Evolutionary conservation across 2,797 vertebrate genomes (phyloP).

Genomic region (Chiroxiphia lanceolata): DNA sequence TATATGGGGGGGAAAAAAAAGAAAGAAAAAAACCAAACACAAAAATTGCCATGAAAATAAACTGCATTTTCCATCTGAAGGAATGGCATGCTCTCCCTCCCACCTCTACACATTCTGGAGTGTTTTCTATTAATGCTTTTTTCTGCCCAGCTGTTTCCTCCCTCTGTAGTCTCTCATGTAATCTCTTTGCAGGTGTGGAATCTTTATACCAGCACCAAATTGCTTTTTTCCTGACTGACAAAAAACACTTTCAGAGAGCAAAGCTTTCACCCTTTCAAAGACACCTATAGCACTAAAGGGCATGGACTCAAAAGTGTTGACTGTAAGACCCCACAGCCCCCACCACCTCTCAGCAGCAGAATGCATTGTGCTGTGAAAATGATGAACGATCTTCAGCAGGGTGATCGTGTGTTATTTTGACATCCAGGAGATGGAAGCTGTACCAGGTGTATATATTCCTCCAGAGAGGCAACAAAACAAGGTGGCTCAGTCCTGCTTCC

Average conservation of each 20-base stretch:
- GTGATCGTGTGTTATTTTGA: conserved; percentile 23
- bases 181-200: conserved; percentile 11
- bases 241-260: background rate
- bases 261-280: conserved; percentile 31
- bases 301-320: background rate
- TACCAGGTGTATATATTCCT: background rate
- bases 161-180: conserved; percentile 17
- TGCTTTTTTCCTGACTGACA: conserved; percentile 28
- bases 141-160: conserved; percentile 15
- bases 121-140: background rate
- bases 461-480: conserved; percentile 48
- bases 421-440: conserved; percentile 44
- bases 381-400: background rate
- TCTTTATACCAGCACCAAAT: background rate
- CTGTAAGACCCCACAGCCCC: background rate
- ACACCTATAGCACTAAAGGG: conserved; percentile 15
- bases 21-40: background rate
- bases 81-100: background rate
- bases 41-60: background rate
- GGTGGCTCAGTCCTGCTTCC: conserved; percentile 25
- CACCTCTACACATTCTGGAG: background rate
- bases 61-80: background rate
- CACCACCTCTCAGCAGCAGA: background rate
- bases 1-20: fast-evolving
- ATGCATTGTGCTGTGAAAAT: conserved; percentile 57